Evolutionary conservation across 2,113 vertebrate species (phyloP), one percentile per base, ranked within the genome.

Genomic region (Oreotrochilus melanogaster): DNA sequence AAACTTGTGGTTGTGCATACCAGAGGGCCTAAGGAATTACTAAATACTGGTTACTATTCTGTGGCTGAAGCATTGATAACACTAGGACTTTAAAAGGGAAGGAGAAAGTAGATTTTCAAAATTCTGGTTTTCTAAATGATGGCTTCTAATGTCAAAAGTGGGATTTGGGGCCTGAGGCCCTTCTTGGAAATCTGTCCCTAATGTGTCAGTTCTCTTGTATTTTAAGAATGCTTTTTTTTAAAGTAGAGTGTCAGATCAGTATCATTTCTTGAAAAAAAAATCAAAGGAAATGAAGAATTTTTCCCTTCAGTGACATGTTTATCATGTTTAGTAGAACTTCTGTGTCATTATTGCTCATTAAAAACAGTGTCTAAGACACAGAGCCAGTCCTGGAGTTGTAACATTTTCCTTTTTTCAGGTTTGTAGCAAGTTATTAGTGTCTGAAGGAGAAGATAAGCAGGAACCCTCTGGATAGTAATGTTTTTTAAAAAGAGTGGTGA

Each of bases 171-270:
- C 35, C 31, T 86, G 45, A 61, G 50, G 33, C 3, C 11, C 23
- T 31, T 61, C n/a, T 60, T 74, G 61, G 25, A 76, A 93, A 70
- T 65, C 14, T 45, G 6, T 69, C 14, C 14, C 19, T 72, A 31
- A 73, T 0, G 0, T 50, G 11, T n/a, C 22, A 37, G 16, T 3
- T 92, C 13, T 84, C 39, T 39, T 39, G 12, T 39, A 13, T 39
- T 39, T 39, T 39, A 39, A 13, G 39, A 39, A 39, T 39, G 39
- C 39, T 39, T 39, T 39, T 39, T 11, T 39, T 39, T 39, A 39
- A 39, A 43, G 2, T n/a, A 47, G 27, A 53, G 3, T 37, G 12
- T 61, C 28, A 72, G 31, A 89, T 57, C 13, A 45, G 6, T 50
- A 87, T 70, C 4, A 62, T 61, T 17, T 72, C 85, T 54, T 53